These are phyloP conservation scores for Eupithecia insigniata DNA, from an alignment of 2,888 invertebrate species.

Conservation along the genomic window DNA sequence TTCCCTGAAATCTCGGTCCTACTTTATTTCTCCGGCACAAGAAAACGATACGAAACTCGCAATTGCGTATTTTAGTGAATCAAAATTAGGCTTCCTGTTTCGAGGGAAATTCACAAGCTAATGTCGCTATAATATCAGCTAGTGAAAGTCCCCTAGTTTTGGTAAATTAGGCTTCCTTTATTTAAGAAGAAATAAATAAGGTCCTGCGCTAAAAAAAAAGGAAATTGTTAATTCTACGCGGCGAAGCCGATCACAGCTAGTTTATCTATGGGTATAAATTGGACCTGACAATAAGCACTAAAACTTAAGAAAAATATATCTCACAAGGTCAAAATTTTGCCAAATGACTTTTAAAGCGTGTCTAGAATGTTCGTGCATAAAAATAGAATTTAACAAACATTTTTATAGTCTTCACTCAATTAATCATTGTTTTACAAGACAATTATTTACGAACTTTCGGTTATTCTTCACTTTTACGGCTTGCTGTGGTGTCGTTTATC, in stretches of 20 bases:
- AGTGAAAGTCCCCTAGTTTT: too few relatives aligned
- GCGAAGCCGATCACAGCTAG: neutral
- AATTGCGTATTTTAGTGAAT: too few relatives aligned
- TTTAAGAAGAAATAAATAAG: too few relatives aligned
- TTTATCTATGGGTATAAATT: neutral
- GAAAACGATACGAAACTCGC: too few relatives aligned
- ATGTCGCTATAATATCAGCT: too few relatives aligned
- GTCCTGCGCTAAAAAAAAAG: neutral
- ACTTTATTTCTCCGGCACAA: too few relatives aligned
- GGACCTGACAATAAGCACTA: neutral
- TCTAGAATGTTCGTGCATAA: conserved; percentile 4
- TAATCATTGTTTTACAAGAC: conserved; percentile 39
- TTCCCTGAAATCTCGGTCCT: too few relatives aligned
- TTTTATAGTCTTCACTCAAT: conserved; percentile 26
- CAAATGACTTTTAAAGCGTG: neutral
- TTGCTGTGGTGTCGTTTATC: conserved; percentile 35
- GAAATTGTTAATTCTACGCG: neutral
- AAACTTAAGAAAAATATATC: neutral
- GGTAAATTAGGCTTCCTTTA: too few relatives aligned
- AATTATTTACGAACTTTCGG: conserved; percentile 34
- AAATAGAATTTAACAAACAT: conserved; percentile 15
- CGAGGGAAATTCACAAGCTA: too few relatives aligned
- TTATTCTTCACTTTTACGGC: conserved; percentile 37
- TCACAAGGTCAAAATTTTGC: neutral
- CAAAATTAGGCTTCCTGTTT: too few relatives aligned